A percentile compares a stretch with the other conserved stretches of the same genome.
phyloP scores from a whole-genome alignment of 2,113 vertebrate species.

The Tympanuchus pallidicinctus region DNA sequence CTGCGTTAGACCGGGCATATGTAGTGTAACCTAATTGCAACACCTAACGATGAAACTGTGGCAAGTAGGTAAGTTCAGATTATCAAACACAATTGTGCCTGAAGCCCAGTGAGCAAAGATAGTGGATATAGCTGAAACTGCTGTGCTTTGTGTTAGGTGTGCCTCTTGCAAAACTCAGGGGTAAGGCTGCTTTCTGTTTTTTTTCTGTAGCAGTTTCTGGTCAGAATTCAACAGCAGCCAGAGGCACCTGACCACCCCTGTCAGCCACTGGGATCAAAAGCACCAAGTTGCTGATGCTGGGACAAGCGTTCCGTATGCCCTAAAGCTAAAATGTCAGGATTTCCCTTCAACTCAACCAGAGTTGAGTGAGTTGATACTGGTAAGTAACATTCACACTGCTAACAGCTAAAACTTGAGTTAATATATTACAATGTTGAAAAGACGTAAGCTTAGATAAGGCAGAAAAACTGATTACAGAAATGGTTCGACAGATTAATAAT shows the following conservation, averaged over 20 bases:
- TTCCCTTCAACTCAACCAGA: neutral
- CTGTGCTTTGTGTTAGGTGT: rapidly evolving
- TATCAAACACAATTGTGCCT: rapidly evolving
- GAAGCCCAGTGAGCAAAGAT: neutral
- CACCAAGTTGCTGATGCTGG: rapidly evolving
- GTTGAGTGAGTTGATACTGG: neutral
- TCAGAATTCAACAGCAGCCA: neutral
- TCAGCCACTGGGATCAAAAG: neutral
- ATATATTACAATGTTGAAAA: conserved; percentile 42
- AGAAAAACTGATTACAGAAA: conserved; percentile 1
- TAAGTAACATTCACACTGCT: neutral
- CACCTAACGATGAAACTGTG: rapidly evolving
- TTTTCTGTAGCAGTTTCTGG: neutral
- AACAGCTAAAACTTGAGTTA: conserved; percentile 66
- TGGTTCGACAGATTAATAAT: neutral
- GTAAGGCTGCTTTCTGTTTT: neutral
- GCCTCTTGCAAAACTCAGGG: neutral
- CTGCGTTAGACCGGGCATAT: neutral
- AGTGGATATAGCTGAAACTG: rapidly evolving
- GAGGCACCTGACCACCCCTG: neutral
- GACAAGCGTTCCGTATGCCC: no score
- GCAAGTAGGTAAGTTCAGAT: neutral
- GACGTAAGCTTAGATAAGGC: neutral
- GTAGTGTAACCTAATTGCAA: rapidly evolving
- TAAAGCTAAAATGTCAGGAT: neutral